These are phyloP conservation scores for Prionailurus viverrinus DNA, from an alignment of 2,113 vertebrate species.

Conservation along the genomic window DNA sequence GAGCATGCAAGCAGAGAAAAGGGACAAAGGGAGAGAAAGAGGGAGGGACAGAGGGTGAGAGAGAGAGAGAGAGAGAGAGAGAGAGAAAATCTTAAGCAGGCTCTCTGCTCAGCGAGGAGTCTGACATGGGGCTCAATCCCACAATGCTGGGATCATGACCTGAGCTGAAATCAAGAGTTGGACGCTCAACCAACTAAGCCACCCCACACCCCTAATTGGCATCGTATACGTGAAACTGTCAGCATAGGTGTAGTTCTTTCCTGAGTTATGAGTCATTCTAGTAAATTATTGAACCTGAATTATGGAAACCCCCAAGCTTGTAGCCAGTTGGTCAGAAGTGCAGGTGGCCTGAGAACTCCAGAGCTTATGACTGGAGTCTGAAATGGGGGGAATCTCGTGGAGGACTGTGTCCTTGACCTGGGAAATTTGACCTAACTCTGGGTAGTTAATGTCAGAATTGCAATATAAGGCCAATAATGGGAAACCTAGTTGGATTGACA, in stretches of 20 bases:
- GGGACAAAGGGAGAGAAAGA: no score
- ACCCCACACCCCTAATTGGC: not conserved
- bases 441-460: slow-evolving; percentile 13
- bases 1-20: no score
- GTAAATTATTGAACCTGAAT: not conserved
- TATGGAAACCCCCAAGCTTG: not conserved
- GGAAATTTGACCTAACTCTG: slow-evolving; percentile 30
- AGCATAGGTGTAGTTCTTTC: not conserved
- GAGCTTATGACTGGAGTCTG: not conserved
- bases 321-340: slow-evolving; percentile 4
- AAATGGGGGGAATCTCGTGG: not conserved
- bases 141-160: no score
- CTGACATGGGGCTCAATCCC: no score
- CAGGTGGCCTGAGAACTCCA: not conserved
- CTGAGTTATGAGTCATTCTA: slow-evolving; percentile 14
- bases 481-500: not conserved
- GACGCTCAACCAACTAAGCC: no score
- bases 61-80: no score
- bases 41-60: no score
- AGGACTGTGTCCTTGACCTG: not conserved
- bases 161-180: no score
- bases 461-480: not conserved
- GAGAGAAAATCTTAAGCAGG: no score
- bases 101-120: no score
- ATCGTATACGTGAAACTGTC: not conserved